Conservation (phyloP, 53 echinoderm and acorn worm species). For the Holothuria leucospilota region DNA sequence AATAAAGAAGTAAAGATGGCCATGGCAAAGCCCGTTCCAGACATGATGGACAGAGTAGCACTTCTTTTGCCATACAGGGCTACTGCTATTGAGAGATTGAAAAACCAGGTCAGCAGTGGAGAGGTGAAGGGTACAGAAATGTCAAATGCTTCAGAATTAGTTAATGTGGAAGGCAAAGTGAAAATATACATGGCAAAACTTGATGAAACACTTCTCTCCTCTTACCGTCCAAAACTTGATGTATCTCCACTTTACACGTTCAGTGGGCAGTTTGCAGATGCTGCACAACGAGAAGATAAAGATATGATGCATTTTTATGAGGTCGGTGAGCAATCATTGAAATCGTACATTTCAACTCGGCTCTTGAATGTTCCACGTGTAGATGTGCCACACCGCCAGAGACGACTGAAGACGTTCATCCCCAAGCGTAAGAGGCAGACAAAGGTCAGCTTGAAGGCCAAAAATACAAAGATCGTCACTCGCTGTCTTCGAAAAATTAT, state of each 20-base stretch:
- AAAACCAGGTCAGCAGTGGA: neutral
- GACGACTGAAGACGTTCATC: neutral
- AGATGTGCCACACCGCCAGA: neutral
- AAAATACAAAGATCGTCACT: slow-evolving; percentile 21
- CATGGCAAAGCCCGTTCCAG: slow-evolving; percentile 8
- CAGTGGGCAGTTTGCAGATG: neutral
- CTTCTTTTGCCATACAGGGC: slow-evolving; percentile 58
- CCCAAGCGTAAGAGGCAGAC: too few relatives aligned
- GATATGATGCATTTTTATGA: neutral
- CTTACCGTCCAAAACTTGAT: neutral
- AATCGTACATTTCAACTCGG: slow-evolving; percentile 1
- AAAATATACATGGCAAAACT: neutral
- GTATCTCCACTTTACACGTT: neutral
- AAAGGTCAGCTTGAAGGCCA: slow-evolving; percentile 3
- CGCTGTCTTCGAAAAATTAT: slow-evolving; percentile 42
- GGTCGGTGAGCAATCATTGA: neutral
- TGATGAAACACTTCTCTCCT: neutral
- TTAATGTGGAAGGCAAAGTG: neutral
- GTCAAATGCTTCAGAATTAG: neutral
- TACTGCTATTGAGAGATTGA: slow-evolving; percentile 12
- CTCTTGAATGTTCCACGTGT: neutral
- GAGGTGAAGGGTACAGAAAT: neutral
- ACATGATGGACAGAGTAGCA: slow-evolving; percentile 45
- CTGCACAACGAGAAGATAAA: neutral
- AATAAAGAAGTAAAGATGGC: slow-evolving; percentile 66